Evolutionary conservation across 1,140 invertebrate genomes (phyloP), one percentile per base, ranked within the genome.

Genomic region (Brachionus rotundiformis): DNA sequence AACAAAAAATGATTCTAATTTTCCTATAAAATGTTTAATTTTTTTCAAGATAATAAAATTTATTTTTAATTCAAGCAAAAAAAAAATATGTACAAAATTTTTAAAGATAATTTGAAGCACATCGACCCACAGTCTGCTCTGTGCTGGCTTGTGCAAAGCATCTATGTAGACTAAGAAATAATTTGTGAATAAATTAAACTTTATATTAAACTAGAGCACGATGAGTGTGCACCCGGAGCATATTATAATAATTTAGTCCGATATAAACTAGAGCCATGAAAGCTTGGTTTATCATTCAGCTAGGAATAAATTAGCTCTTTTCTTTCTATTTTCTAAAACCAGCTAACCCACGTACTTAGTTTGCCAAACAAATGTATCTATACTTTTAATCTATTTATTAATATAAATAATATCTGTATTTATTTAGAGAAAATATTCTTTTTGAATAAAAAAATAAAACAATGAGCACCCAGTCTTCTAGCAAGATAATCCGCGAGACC

Each of bases 381-480:
- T n/a, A n/a, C n/a, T n/a, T n/a, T n/a, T n/a, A n/a, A n/a, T n/a
- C n/a, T n/a, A n/a, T n/a, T n/a, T n/a, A n/a, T n/a, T n/a, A 23
- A 33, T 68, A 68, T 68, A 68, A 68, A 68, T 68, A 68, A 31
- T 36, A 68, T 68, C 63, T 36, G 27, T 41, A 19, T 68, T 68
- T 68, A 36, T 68, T 68, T 36, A 19, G 33, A 73, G n/a, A 68
- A 68, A 68, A n/a, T 44, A 19, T 44, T 25, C 16, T 44, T 27
- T 16, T 44, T 41, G 2, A 2, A 8, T 16, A 47, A 73, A 23
- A 8, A 23, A 36, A 71, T 25, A 25, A 10, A 79, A 79, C 39
- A 63, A 79, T 79, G 76, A 79, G 76, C 76, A 39, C 25, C 8
- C 76, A 79, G 59, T 59, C 59, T 36, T 39, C 76, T 10, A 79